Base-by-base conservation (phyloP, 2,888 invertebrate genomes). In the Entomobrya proxima region DNA sequence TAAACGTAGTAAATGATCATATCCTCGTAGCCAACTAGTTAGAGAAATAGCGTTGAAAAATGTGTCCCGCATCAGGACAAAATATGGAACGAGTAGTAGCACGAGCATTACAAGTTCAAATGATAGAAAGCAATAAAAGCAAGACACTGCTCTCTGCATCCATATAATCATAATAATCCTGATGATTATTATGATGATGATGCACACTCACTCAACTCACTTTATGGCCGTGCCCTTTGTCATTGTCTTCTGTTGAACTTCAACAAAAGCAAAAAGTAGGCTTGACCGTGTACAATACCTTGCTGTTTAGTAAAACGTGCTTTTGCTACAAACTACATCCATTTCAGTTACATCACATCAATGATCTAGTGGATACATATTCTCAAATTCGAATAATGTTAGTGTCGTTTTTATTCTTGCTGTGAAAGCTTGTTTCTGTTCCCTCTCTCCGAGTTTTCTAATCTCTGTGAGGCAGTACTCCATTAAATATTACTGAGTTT, bases 171-270 rank as follows among this genome's bases (percentile, higher is more conserved):
- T 69, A 69, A 69, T 69, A 69, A 50, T 69, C 69, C 21, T 74
- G 37, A 4, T 67, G 67, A 67, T 67, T 18, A 40, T 69, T 15
- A 50, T 27, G 67, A 67, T 67, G 40, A 40, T 69, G 40, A 50
- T 27, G 4, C n/a, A n/a, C 74, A 47, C 74, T 50, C 27, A n/a
- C 30, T 1, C 47, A 67, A 40, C 67, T 74, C 75, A 82, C 58
- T 82, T 82, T 75, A 82, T 47, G 75, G 50, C 82, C 81, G 74
- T 82, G 82, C 75, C 82, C 82, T 82, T 82, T 82, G 82, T 82
- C 82, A 82, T 82, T 82, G 82, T 82, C 77, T 83, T 67, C 76
- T 76, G 32, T 61, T 55, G 30, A 64, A 78, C 35, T 67, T 61
- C 15, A 37, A 80, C 80, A 80, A 80, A 80, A 74, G 32, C 58